Conservation (phyloP, 2,888 invertebrate species). For the Brenthis ino region DNA sequence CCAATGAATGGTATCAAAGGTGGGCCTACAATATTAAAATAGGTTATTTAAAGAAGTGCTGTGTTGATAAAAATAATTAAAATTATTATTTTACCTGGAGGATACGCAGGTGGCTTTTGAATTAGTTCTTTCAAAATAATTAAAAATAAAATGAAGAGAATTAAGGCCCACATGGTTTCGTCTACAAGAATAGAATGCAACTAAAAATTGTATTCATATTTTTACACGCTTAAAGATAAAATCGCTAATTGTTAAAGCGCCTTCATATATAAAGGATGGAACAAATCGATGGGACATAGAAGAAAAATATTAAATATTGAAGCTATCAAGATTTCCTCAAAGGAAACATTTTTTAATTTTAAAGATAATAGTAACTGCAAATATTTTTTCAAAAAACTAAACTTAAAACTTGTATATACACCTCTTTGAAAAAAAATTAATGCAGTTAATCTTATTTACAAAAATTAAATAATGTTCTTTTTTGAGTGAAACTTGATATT, state of each 20-base stretch:
- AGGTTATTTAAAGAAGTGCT: not conserved
- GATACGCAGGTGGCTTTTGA: slow-evolving; percentile 43
- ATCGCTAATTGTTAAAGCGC: slow-evolving; percentile 23
- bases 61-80: not conserved
- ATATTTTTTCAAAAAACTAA: too few relatives aligned
- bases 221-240: slow-evolving; percentile 29
- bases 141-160: slow-evolving; percentile 41
- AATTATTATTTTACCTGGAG: slow-evolving; percentile 46
- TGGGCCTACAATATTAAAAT: slow-evolving; percentile 60
- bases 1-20: slow-evolving; percentile 62
- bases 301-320: too few relatives aligned
- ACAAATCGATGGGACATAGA: too few relatives aligned
- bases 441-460: too few relatives aligned
- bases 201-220: slow-evolving; percentile 15
- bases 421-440: too few relatives aligned
- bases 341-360: too few relatives aligned
- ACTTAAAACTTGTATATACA: too few relatives aligned
- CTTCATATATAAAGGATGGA: too few relatives aligned
- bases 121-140: slow-evolving; percentile 39
- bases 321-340: too few relatives aligned
- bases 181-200: slow-evolving; percentile 17
- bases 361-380: too few relatives aligned
- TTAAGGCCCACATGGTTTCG: slow-evolving; percentile 44
- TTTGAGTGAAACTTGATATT: too few relatives aligned
- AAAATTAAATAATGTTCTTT: too few relatives aligned